Percentiles rank a stretch among this genome's conserved stretches.
Conservation (phyloP, 2,797 vertebrate genomes). For the Mormyrops boulengeri region DNA sequence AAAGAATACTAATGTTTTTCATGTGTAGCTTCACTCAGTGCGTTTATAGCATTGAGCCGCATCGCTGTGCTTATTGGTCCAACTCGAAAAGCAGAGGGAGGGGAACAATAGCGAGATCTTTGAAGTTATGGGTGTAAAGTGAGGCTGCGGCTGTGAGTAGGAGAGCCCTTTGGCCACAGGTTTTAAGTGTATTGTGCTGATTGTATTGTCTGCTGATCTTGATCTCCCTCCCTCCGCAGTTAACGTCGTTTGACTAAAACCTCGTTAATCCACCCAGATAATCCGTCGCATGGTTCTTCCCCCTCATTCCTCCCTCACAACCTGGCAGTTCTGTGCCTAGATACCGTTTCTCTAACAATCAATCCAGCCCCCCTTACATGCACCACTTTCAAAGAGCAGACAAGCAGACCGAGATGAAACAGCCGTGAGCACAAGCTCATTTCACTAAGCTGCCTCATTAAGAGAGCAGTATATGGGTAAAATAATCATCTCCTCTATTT, state of each 20-base stretch:
- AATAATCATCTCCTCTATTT: slow-evolving; percentile 61
- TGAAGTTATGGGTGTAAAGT: neutral
- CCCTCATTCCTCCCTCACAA: slow-evolving; percentile 55
- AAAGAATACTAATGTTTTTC: neutral
- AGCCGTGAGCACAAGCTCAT: slow-evolving; percentile 44
- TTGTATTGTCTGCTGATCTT: slow-evolving; percentile 29
- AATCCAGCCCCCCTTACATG: slow-evolving; percentile 16
- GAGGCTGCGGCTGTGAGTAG: neutral
- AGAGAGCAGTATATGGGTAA: slow-evolving; percentile 58
- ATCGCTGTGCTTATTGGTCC: neutral
- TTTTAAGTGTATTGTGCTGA: neutral
- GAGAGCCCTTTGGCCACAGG: neutral
- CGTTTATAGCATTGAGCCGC: neutral
- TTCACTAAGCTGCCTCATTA: slow-evolving; percentile 57
- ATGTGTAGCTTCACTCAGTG: neutral
- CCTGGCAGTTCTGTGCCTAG: slow-evolving; percentile 49
- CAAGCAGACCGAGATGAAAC: slow-evolving; percentile 51
- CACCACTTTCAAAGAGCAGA: slow-evolving; percentile 39
- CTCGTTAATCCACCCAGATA: slow-evolving; percentile 70
- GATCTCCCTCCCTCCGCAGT: slow-evolving; percentile 64
- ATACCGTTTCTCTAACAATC: slow-evolving; percentile 50
- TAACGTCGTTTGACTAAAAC: slow-evolving; percentile 73
- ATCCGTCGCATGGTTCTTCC: slow-evolving; percentile 72
- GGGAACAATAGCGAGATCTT: neutral
- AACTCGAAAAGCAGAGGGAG: neutral